Evolutionary conservation across 1,140 invertebrate species (phyloP).

Genomic region (Trypoxylus dichotomus): DNA sequence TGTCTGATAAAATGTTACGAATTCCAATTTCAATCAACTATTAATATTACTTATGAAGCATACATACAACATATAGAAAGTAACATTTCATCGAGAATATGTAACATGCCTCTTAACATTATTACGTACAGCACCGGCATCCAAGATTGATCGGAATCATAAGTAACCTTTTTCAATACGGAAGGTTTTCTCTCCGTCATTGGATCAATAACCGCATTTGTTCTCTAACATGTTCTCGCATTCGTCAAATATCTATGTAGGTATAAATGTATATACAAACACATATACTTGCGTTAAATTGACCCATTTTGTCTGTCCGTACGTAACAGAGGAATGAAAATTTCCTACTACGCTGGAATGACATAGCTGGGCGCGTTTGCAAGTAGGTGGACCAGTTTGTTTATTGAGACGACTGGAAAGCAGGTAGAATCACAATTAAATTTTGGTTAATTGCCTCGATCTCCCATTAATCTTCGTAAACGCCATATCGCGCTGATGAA

Average conservation of each 20-base stretch:
- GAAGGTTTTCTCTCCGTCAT: background rate
- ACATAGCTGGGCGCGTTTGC: slow-evolving; percentile 12
- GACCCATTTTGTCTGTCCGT: background rate
- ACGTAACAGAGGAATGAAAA: background rate
- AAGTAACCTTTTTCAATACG: background rate
- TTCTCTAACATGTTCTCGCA: background rate
- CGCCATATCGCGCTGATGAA: background rate
- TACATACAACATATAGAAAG: background rate
- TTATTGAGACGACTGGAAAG: background rate
- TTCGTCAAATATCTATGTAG: slow-evolving; percentile 18
- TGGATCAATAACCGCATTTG: slow-evolving; percentile 10
- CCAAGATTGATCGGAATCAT: background rate
- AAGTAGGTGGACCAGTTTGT: slow-evolving; percentile 18
- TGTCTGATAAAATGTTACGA: background rate
- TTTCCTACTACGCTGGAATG: background rate
- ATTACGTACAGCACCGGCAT: background rate
- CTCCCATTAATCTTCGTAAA: background rate
- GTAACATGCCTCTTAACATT: background rate
- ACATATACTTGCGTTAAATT: background rate
- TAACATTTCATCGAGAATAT: background rate
- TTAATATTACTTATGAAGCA: background rate
- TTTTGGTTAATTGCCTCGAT: slow-evolving; percentile 12
- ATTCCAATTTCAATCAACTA: background rate
- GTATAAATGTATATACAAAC: background rate
- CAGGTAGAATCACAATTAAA: slow-evolving; percentile 7